These are phyloP conservation scores for Rhyacophila evoluta DNA, from an alignment of 2,888 invertebrate genomes.

Conservation along the genomic window DNA sequence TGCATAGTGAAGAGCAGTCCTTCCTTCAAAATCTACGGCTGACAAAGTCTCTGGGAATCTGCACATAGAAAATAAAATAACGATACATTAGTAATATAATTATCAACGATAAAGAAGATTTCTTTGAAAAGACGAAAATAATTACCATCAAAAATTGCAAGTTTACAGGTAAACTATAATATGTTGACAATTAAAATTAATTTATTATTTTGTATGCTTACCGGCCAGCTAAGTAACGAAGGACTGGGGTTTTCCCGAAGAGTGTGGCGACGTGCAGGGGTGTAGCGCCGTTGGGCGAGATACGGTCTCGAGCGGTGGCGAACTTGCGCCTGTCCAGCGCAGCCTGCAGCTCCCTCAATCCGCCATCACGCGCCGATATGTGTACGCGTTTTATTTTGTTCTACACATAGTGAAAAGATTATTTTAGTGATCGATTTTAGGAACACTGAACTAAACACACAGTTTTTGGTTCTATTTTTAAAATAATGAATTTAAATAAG, in stretches of 20 bases:
- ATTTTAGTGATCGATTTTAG: not conserved
- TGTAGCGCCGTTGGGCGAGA: conserved; percentile 85
- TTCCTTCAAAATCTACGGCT: conserved; percentile 81
- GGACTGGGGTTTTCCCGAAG: conserved; percentile 85
- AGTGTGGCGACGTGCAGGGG: conserved; percentile 89
- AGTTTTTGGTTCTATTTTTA: too few species aligned
- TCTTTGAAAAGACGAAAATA: too few species aligned
- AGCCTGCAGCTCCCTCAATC: conserved; percentile 85
- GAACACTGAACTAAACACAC: too few species aligned
- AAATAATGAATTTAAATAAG: too few species aligned
- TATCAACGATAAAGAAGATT: too few species aligned
- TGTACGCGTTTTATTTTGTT: conserved; percentile 92
- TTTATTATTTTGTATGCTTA: too few species aligned
- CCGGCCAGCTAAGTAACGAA: conserved; percentile 74
- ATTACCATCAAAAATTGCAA: too few species aligned
- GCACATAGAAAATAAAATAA: too few species aligned
- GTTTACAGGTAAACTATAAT: too few species aligned
- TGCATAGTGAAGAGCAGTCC: conserved; percentile 92
- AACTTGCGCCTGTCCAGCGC: conserved; percentile 91
- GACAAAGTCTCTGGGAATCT: conserved; percentile 90
- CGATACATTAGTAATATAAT: too few species aligned
- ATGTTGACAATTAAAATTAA: too few species aligned
- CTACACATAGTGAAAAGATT: conserved; percentile 65
- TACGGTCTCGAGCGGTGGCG: conserved; percentile 87
- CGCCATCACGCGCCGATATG: conserved; percentile 85